Conservation (phyloP, 2,888 invertebrate species). For the Amaurobius ferox region DNA sequence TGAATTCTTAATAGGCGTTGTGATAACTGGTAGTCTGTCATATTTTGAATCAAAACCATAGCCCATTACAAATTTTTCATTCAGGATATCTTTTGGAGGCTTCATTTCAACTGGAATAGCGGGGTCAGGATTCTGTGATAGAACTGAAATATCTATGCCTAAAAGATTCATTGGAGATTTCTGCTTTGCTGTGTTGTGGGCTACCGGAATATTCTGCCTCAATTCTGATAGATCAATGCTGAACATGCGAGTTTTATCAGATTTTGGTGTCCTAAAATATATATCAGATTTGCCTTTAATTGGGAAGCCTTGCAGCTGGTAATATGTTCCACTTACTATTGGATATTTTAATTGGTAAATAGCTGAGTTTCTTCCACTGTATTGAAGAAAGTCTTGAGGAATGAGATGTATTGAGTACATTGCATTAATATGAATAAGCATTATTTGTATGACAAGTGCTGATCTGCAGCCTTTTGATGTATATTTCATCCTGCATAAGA, state of each 20-base stretch:
- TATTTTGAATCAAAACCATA: conserved; percentile 27
- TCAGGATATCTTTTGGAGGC: not conserved
- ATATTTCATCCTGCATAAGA: conserved; percentile 17
- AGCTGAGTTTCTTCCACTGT: not conserved
- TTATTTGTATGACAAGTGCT: conserved; percentile 30
- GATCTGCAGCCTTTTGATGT: not conserved
- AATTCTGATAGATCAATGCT: conserved; percentile 42
- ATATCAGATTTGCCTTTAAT: not conserved
- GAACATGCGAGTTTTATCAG: conserved; percentile 18
- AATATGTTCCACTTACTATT: not conserved
- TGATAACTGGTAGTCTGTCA: conserved; percentile 41
- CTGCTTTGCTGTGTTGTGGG: not conserved
- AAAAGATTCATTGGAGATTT: conserved; percentile 29
- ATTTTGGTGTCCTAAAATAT: not conserved
- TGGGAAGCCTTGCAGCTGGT: not conserved
- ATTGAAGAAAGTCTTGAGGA: not conserved
- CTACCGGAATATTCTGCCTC: not conserved
- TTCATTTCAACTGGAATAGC: conserved; percentile 22
- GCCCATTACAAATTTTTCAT: conserved; percentile 8
- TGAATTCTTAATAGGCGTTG: not conserved
- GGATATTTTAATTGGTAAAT: not conserved
- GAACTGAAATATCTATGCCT: conserved; percentile 51
- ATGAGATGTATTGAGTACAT: not conserved
- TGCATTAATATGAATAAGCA: conserved; percentile 14
- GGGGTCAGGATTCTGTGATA: conserved; percentile 48